Base-by-base conservation (phyloP, 2,888 invertebrate species). In the Hyposoter dolosus region DNA sequence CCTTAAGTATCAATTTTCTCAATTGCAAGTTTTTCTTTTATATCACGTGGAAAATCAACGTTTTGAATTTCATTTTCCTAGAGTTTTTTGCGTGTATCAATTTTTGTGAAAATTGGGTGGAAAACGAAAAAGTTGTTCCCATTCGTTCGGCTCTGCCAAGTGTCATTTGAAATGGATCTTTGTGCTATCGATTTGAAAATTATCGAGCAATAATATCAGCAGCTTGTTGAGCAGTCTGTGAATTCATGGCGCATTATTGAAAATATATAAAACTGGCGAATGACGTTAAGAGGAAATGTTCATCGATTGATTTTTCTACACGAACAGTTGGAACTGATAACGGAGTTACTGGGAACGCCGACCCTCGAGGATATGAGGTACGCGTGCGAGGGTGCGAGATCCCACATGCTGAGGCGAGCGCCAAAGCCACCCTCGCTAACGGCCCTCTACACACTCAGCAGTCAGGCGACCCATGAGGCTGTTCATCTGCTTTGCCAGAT, bases 401-500 rank as follows among this genome's bases (percentile, higher is more conserved):
- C 97, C 40, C 99, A 99, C 95, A 98, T 99, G 97, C 94, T 98
- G 92, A 96, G 97, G 84, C 96, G 97, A 92, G 98, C 97, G 90
- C 97, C 97, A 88, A 98, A 98, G 95, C 97, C 97, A 91, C 98
- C 97, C 89, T 98, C 97, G 91, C 96, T 98, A 92, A 96, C 98
- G 90, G 97, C 98, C 89, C 96, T 99, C 89, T 99, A 99, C 95
- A 98, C 98, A 85, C 96, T 99, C 87, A 98, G 98, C 89, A 96
- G 96, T 89, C 98, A 99, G 94, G 99, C 99, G 92, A 99, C 99
- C 88, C 99, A 99, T 94, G 99, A 99, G 95, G 99, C 99, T 81
- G 99, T 99, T 89, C 99, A 99, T 95, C 96, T 99, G 90, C 96
- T 99, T 74, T 97, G 98, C 93, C 98, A 99, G 96, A 99, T 99